These are phyloP conservation scores for Drosophila lacteicornis DNA, from an alignment of 1,140 invertebrate genomes.

Conservation along the genomic window DNA sequence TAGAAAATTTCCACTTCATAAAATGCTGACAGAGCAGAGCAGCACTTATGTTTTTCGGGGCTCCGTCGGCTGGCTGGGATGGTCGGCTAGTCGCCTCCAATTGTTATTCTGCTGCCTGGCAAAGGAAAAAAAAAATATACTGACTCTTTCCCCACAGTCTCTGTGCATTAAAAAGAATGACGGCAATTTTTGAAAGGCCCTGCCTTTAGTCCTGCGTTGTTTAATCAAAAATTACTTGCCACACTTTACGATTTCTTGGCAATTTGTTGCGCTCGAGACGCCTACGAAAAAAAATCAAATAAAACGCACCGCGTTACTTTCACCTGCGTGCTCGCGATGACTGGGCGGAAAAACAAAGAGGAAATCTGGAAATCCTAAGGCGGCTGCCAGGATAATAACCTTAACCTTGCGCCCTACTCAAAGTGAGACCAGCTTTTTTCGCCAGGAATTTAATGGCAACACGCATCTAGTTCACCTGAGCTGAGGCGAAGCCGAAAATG, in stretches of 20 bases:
- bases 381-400: constrained; percentile 30
- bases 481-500: constrained; percentile 25
- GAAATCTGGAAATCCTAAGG: constrained; percentile 34
- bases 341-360: constrained; percentile 27
- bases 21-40: constrained; percentile 71
- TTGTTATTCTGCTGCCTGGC: constrained; percentile 40
- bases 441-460: constrained; percentile 11
- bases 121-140: background rate
- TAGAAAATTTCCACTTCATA: constrained; percentile 81
- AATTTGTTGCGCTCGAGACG: constrained; percentile 70
- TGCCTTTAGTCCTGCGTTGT: constrained; percentile 48
- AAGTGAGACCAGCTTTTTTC: background rate
- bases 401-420: constrained; percentile 12
- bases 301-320: constrained; percentile 66
- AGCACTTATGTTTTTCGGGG: constrained; percentile 71
- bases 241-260: constrained; percentile 78
- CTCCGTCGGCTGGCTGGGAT: constrained; percentile 40
- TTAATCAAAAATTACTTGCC: constrained; percentile 78
- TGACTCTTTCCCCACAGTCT: background rate
- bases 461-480: constrained; percentile 33
- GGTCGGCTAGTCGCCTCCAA: constrained; percentile 37
- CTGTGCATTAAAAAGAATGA: constrained; percentile 80
- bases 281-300: constrained; percentile 64
- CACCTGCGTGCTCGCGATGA: constrained; percentile 63
- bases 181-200: constrained; percentile 72